Percentiles rank a stretch among this genome's conserved stretches.
phyloP scores from a whole-genome alignment of 2,113 vertebrate genomes.

The Coptodon bakossiorum region DNA sequence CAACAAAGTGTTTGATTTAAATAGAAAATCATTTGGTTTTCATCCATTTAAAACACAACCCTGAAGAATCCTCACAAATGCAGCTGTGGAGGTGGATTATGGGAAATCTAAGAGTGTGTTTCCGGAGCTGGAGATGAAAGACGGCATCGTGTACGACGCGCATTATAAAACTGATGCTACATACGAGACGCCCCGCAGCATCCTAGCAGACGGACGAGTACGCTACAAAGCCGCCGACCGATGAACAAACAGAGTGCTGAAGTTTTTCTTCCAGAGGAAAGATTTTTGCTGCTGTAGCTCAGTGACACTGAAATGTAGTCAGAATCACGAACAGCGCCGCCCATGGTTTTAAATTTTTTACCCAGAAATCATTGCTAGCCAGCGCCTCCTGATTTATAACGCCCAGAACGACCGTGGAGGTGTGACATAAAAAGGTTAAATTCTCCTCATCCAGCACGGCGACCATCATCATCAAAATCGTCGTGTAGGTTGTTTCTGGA shows the following conservation, averaged over 20 bases:
- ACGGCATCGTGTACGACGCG: accelerated
- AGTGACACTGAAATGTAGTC: accelerated
- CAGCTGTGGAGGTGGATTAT: background rate
- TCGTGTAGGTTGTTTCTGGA: accelerated
- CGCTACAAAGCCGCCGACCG: accelerated
- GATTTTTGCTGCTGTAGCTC: background rate
- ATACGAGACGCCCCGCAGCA: accelerated
- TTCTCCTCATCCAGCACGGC: background rate
- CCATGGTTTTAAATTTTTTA: background rate
- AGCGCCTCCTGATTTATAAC: accelerated
- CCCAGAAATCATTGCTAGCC: background rate
- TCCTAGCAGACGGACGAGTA: accelerated
- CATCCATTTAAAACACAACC: background rate
- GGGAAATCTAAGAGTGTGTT: background rate
- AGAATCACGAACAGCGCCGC: background rate
- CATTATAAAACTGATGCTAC: background rate
- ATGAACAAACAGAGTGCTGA: background rate
- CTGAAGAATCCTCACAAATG: background rate
- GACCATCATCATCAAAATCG: accelerated
- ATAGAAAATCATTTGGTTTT: accelerated
- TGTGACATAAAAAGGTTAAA: background rate
- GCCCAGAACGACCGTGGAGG: accelerated
- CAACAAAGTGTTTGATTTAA: background rate
- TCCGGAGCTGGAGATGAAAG: accelerated
- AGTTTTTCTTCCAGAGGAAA: background rate